Conservation (phyloP, 2,888 invertebrate genomes). For the Beris morrisii region DNA sequence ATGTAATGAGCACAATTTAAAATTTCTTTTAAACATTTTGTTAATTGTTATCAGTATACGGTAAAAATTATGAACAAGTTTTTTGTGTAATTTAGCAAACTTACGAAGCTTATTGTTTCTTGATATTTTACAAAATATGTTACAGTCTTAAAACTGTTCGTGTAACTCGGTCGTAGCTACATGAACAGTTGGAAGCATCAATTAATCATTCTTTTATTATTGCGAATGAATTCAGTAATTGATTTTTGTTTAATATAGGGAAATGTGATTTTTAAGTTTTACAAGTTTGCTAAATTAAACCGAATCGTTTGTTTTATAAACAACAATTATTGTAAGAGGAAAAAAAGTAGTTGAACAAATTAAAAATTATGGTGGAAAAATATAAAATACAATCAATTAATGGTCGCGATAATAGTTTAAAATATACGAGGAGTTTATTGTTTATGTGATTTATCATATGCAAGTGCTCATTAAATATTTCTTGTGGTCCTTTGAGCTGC, state of each 20-base stretch:
- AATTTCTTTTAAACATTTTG: not conserved
- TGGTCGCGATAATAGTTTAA: not conserved
- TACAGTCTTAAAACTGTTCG: no score
- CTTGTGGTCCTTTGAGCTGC: slow-evolving; percentile 17
- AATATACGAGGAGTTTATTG: not conserved
- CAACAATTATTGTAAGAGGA: no score
- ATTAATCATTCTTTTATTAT: no score
- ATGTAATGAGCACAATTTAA: slow-evolving; percentile 53
- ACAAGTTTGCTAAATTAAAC: no score
- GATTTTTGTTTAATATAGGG: no score
- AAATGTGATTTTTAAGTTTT: no score
- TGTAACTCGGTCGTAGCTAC: no score
- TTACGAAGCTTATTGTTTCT: not conserved
- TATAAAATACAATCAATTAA: slow-evolving; percentile 38
- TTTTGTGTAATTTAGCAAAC: not conserved
- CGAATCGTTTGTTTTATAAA: no score
- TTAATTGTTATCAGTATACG: not conserved
- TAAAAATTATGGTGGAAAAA: slow-evolving; percentile 1
- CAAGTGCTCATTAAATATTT: slow-evolving; percentile 40
- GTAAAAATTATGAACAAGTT: not conserved
- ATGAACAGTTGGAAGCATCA: no score
- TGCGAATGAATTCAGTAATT: no score
- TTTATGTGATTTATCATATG: slow-evolving; percentile 23
- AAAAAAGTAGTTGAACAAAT: no score
- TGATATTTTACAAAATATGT: no score